These are phyloP conservation scores for Myocastor coypus DNA, from an alignment of 2,113 vertebrate genomes.

Conservation along the genomic window DNA sequence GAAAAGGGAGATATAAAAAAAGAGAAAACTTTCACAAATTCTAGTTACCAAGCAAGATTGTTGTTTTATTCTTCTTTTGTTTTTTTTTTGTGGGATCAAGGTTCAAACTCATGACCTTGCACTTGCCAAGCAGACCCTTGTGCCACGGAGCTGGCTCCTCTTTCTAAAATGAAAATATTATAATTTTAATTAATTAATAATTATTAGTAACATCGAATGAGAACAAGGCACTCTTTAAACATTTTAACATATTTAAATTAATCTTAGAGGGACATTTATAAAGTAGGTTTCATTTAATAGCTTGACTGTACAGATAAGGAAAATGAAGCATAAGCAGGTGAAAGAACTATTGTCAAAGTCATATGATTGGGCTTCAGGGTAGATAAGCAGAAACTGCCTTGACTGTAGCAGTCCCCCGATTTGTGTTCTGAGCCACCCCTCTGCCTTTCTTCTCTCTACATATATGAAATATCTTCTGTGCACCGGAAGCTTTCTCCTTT, in stretches of 20 bases:
- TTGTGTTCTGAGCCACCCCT: not conserved
- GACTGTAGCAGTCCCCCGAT: too few relatives aligned
- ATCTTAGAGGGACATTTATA: not conserved
- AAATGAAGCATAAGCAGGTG: not conserved
- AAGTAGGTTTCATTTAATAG: not conserved
- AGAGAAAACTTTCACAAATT: not conserved
- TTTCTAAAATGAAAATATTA: not conserved
- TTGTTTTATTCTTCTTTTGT: not conserved
- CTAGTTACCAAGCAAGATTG: not conserved
- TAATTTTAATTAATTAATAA: constrained; percentile 33
- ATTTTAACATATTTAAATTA: not conserved
- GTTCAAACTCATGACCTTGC: too few relatives aligned
- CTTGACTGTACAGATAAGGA: not conserved
- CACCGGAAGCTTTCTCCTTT: not conserved
- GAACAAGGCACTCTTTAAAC: not conserved
- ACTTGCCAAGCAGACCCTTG: too few relatives aligned
- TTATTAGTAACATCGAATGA: not conserved
- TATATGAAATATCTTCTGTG: not conserved
- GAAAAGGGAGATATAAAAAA: not conserved
- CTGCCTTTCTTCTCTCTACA: not conserved
- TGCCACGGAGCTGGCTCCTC: too few relatives aligned
- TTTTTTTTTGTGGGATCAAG: too few relatives aligned
- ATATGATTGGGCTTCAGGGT: not conserved
- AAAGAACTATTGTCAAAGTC: not conserved
- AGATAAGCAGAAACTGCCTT: not conserved